phyloP scores from a whole-genome alignment of 2,797 vertebrate genomes.

The Typhlichthys eigenmanni region DNA sequence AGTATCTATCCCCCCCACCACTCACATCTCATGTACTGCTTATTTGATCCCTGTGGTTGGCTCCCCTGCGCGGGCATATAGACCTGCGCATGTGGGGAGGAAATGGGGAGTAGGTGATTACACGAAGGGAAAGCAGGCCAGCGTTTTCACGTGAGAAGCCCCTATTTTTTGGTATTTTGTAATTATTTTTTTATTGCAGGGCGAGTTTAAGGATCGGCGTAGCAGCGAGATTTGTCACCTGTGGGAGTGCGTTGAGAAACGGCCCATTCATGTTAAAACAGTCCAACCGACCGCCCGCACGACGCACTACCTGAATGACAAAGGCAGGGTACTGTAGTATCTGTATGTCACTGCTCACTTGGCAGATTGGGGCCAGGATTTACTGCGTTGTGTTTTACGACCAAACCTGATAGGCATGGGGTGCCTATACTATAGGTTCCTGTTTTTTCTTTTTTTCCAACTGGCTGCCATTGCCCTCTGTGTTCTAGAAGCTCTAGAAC shows the following conservation, averaged over 20 bases:
- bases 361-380: too few relatives aligned
- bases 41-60: slow-evolving; percentile 58
- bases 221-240: slow-evolving; percentile 31
- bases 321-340: neutral
- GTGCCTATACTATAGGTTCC: neutral
- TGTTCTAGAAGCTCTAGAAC: neutral
- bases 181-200: neutral
- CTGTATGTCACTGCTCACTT: too few relatives aligned
- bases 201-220: slow-evolving; percentile 1
- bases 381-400: too few relatives aligned
- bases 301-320: neutral
- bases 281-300: neutral
- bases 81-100: slow-evolving; percentile 36
- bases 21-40: slow-evolving; percentile 52
- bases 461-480: neutral
- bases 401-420: neutral
- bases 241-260: slow-evolving; percentile 9
- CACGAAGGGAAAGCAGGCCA: slow-evolving; percentile 40
- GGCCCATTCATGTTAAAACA: neutral
- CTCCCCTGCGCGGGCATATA: slow-evolving; percentile 24
- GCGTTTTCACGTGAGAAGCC: slow-evolving; percentile 20
- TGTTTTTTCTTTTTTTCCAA: too few relatives aligned
- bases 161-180: slow-evolving; percentile 7
- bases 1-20: slow-evolving; percentile 59
- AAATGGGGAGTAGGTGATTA: slow-evolving; percentile 53